Base-by-base conservation (phyloP, 2,888 invertebrate species). In the Melipona beecheii region DNA sequence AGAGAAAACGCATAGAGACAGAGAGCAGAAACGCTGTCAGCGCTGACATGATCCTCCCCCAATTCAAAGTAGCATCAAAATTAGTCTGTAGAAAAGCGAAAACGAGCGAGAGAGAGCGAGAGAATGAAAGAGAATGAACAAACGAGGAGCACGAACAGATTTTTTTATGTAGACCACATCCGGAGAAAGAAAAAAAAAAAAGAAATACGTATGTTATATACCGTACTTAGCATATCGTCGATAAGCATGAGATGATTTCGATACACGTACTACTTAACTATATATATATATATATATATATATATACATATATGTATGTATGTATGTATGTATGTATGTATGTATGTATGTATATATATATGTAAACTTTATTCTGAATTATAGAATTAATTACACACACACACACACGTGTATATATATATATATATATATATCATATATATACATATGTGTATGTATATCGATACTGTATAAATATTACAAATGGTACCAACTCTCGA, bases 401-500 rank as follows among this genome's bases (percentile, higher is more conserved):
- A 73, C 27, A 62, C n/a, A 43, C 31, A 64, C 31, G 36, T 36
- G 36, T 36, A 54, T 43, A 65, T 43, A 73, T 60, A 62, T 43
- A 43, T 62, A 31, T 17, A 64, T 19, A 31, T 21, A 36, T 52
- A 5, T 31, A 31, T n/a, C n/a, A n/a, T n/a, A n/a, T n/a, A n/a
- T n/a, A n/a, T n/a, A n/a, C 15, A 73, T 52, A 64, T 19, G 64
- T 60, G 24, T 19, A 50, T 31, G 31, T 72, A 60, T 72, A 27
- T 27, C 27, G 60, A 60, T 72, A 60, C 60, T 72, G 72, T 72
- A 72, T 72, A 75, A 65, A 54, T 36, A 65, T 81, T 58, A 60
- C 54, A 82, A 76, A 27, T 75, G 75, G 72, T 79, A 72, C 65
- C 81, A 81, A 31, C 43, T 58, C 68, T 85, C 75, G 78, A 78